phyloP scores from a whole-genome alignment of 2,113 vertebrate genomes.

The Mionectes macconnelli region DNA sequence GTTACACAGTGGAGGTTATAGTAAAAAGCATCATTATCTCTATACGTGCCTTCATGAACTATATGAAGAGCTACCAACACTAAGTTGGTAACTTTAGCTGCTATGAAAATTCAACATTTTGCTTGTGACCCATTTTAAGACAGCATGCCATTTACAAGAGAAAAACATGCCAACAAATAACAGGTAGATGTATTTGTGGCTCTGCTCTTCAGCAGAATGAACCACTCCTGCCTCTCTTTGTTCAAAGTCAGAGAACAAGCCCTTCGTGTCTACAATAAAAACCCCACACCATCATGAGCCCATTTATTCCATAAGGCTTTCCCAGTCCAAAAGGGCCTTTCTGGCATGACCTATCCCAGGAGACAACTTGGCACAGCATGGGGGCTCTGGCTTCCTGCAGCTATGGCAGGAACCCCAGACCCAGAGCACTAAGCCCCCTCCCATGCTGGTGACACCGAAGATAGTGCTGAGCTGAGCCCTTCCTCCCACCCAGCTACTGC shows the following conservation, averaged over 20 bases:
- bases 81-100: neutral
- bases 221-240: neutral
- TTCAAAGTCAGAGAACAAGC: neutral
- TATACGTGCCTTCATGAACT: neutral
- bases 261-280: neutral
- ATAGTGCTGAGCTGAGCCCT: neutral
- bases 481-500: fast-evolving
- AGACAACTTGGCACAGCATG: fast-evolving
- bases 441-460: fast-evolving
- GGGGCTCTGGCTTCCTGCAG: neutral
- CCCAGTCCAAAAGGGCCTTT: neutral
- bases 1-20: neutral
- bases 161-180: neutral
- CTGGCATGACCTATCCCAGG: fast-evolving
- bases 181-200: neutral
- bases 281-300: neutral
- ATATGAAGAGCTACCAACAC: neutral
- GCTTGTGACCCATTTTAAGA: neutral
- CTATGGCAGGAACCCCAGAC: fast-evolving
- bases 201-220: neutral
- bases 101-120: neutral
- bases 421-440: neutral
- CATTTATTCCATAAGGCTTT: neutral
- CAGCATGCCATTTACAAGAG: neutral
- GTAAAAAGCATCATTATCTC: neutral